Conservation (phyloP, 2,113 vertebrate species). For the Actenoides lindsayi region DNA sequence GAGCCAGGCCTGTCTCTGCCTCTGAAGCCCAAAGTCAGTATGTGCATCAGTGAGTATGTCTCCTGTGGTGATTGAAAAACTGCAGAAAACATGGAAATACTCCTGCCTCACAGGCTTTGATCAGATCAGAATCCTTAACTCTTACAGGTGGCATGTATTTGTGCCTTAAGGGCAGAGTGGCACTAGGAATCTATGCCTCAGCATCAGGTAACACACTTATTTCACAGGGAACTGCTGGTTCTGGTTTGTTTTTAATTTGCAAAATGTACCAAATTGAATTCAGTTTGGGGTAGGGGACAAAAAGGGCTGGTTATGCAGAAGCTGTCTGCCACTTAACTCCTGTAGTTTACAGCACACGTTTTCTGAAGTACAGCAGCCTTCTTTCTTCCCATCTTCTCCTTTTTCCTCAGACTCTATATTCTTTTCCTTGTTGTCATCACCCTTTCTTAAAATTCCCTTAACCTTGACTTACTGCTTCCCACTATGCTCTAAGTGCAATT, state of each 20-base stretch:
- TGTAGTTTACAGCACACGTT: neutral
- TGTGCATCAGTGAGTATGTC: neutral
- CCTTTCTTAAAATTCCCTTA: slow-evolving; percentile 14
- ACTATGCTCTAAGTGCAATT: neutral
- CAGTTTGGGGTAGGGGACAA: neutral
- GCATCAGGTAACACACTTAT: neutral
- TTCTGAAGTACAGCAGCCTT: neutral
- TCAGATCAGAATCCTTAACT: neutral
- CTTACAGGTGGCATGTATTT: neutral
- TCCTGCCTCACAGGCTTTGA: neutral
- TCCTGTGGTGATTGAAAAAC: neutral
- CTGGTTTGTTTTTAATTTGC: neutral
- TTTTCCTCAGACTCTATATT: neutral
- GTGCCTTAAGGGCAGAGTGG: neutral
- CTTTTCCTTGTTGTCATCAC: neutral
- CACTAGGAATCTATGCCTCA: neutral
- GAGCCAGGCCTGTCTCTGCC: neutral
- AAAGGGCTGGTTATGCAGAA: neutral
- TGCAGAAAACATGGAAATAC: neutral
- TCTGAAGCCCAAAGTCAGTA: neutral
- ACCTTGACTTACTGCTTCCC: slow-evolving; percentile 22
- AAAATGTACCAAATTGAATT: neutral
- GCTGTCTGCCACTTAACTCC: neutral
- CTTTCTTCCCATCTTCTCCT: neutral
- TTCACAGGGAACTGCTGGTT: neutral